Evolutionary conservation across 2,888 invertebrate genomes (phyloP), one percentile per base, ranked within the genome.

Genomic region (Onchidella celtica): DNA sequence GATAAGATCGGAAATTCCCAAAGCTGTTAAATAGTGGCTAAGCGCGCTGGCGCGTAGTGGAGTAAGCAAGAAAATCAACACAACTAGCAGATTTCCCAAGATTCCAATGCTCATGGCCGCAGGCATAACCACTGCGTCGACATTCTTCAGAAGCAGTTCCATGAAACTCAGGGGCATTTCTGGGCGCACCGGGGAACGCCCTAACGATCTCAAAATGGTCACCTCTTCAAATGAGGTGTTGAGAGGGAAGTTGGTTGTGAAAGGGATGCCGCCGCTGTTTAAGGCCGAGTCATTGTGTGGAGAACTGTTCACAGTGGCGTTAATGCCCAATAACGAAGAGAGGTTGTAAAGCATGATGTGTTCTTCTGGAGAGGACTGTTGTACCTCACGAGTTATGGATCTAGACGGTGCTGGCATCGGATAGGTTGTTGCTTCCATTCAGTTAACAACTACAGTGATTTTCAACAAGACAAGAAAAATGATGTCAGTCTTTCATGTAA

Each of bases 11-110:
- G 86, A 65, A 14, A 86, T 63, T 9, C 81, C 84, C 38, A 85
- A 61, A 3, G 85, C 86, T n/a, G 84, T 79, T 17, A 86, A 74
- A 73, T 86, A 86, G 40, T 85, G 81, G 40, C 83, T 82, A 34
- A 86, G 74, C 9, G 86, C 77, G 47, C 66, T 74, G 11, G 59
- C 24, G 40, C 70, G 72, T 9, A 86, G 72, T 0, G 84, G 84
- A 0, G 85, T 83, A 27, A 70, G 29, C 80, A 83, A 59, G 57
- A 86, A 85, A 11, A 78, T 75, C n/a, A 79, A 40, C 4, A 83
- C 74, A 0, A 84, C 68, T 0, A 84, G 29, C 14, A 84, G 21
- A 40, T 83, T 85, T 4, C 84, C 83, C 11, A 82, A 47, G 21
- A 86, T 83, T 29, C 86, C 85, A 14, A 82, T 27, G 24, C 81